Conservation (phyloP, 2,888 invertebrate species). For the Lithosia quadra region DNA sequence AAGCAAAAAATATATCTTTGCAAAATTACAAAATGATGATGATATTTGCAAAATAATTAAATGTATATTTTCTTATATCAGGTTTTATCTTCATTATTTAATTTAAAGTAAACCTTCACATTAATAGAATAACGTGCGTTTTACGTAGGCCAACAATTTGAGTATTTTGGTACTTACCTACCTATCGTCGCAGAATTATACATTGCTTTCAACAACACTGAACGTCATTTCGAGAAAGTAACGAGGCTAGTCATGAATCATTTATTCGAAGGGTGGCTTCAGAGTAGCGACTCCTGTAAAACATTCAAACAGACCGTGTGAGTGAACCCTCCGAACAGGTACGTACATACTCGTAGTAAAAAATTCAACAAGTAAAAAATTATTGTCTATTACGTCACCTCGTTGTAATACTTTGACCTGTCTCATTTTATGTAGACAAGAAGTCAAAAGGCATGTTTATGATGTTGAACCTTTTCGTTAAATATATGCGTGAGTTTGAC, state of each 20-base stretch:
- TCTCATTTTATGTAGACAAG: slow-evolving; percentile 21
- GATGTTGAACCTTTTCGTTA: slow-evolving; percentile 18
- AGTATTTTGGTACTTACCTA: slow-evolving; percentile 13
- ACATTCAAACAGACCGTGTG: slow-evolving; percentile 58
- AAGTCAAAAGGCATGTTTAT: slow-evolving; percentile 24
- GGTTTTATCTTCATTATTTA: too few species aligned
- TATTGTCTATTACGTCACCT: slow-evolving; percentile 42
- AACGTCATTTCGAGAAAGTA: slow-evolving; percentile 40
- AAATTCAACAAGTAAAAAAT: slow-evolving; percentile 52
- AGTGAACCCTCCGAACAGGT: slow-evolving; percentile 44
- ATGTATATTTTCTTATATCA: too few species aligned
- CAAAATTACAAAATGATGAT: not conserved
- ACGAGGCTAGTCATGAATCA: slow-evolving; percentile 64
- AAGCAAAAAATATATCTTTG: not conserved
- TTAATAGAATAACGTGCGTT: not conserved
- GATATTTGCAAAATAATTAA: not conserved
- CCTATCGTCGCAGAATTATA: slow-evolving; percentile 28
- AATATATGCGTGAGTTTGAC: slow-evolving; percentile 17
- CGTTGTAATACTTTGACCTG: slow-evolving; percentile 22
- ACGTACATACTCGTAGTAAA: slow-evolving; percentile 42
- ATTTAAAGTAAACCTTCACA: not conserved
- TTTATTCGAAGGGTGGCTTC: slow-evolving; percentile 60
- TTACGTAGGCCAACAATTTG: slow-evolving; percentile 9
- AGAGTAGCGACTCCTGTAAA: slow-evolving; percentile 60
- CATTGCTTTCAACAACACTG: slow-evolving; percentile 35